Base-by-base conservation (phyloP, 2,888 invertebrate species). In the Pandemis heparana region DNA sequence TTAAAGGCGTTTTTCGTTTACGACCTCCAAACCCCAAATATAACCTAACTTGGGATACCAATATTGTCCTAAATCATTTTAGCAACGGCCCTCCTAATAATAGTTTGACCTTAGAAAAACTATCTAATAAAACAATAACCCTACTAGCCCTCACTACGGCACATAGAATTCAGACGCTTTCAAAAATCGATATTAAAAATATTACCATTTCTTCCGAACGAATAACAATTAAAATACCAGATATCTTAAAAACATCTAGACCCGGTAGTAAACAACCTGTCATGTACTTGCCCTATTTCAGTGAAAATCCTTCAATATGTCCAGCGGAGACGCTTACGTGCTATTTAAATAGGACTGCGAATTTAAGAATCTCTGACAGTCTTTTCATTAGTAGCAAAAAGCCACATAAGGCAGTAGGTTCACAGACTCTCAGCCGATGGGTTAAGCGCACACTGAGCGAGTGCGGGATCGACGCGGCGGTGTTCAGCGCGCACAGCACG, bases 151-250 rank as follows among this genome's bases (percentile, higher is more conserved):
- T 60, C 23, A 53, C 62, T 39, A 62, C 62, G 6, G 69, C 69
- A 18, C 61, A 70, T 14, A 70, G 69, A 23, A 62, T 53, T 12
- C 69, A 70, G 18, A 62, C 69, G n/a, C n/a, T n/a, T n/a, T n/a
- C n/a, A n/a, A n/a, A n/a, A n/a, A n/a, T n/a, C n/a, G n/a, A n/a
- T n/a, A n/a, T n/a, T n/a, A n/a, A n/a, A n/a, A n/a, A n/a, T n/a
- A n/a, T n/a, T n/a, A n/a, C n/a, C n/a, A n/a, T n/a, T n/a, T n/a
- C n/a, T n/a, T n/a, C n/a, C n/a, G n/a, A n/a, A n/a, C n/a, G n/a
- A n/a, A n/a, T n/a, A n/a, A n/a, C n/a, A n/a, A n/a, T n/a, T n/a
- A n/a, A n/a, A n/a, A n/a, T n/a, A n/a, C n/a, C n/a, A n/a, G n/a
- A n/a, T n/a, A n/a, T n/a, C n/a, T n/a, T n/a, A n/a, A n/a, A n/a